Conservation (phyloP, 2,113 vertebrate genomes). For the Pica pica region DNA sequence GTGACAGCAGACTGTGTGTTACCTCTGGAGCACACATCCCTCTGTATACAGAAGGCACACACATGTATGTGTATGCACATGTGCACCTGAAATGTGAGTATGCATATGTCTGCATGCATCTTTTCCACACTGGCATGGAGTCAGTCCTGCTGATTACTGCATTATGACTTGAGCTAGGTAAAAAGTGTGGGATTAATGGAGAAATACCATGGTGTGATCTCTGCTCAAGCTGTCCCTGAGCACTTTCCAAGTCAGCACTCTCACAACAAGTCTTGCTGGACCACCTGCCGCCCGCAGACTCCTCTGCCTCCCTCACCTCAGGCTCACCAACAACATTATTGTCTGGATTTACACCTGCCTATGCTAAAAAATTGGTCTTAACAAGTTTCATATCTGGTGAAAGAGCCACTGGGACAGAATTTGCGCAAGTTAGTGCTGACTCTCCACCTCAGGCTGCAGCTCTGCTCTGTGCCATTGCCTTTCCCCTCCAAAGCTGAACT, state of each 20-base stretch:
- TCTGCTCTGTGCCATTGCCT: not conserved
- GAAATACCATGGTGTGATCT: not conserved
- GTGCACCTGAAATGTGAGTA: not conserved
- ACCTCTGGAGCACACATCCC: not conserved
- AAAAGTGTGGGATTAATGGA: not conserved
- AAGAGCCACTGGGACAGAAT: not conserved
- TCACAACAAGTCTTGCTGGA: not conserved
- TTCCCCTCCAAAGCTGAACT: not conserved
- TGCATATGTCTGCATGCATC: not conserved
- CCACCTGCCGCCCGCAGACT: not conserved
- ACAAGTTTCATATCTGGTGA: not conserved
- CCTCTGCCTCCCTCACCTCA: not conserved
- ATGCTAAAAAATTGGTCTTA: not conserved
- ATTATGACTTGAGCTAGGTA: not conserved
- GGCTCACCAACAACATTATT: not conserved
- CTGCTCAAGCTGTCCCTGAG: not conserved
- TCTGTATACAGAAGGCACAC: not conserved
- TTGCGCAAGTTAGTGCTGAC: not conserved
- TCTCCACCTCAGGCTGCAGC: not conserved
- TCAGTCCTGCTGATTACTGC: not conserved
- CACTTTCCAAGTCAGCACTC: not conserved
- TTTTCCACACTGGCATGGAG: not conserved
- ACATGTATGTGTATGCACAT: too few relatives aligned
- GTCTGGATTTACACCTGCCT: not conserved
- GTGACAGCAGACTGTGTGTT: not conserved